Evolutionary conservation across 2,113 vertebrate species (phyloP), one percentile per base, ranked within the genome.

Genomic region (Redunca redunca): DNA sequence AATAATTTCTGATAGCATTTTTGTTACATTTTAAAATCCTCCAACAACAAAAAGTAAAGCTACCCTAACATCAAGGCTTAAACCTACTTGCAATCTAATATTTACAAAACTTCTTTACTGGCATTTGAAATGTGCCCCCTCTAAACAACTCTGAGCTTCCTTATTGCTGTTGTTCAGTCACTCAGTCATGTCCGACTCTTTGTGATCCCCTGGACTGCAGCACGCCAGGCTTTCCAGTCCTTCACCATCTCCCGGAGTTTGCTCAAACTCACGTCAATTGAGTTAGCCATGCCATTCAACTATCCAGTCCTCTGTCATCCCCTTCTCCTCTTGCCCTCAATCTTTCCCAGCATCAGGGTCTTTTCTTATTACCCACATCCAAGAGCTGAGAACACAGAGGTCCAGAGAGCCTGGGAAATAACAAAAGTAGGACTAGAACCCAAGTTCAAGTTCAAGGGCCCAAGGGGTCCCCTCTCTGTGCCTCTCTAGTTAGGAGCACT

Each of bases 1-100:
- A 57, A 46, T 43, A 77, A 87, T 90, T 92, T 83, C 36, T 71
- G 25, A 36, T 12, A 81, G 19, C 48, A 85, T 88, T 96, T 98
- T 33, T 96, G 43, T 95, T 36, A 86, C 48, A 83, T 53, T 91
- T 87, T 92, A 88, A 90, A 62, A 53, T 87, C 52, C 15, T 77
- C 46, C 12, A 83, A 87, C 19, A 95, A 58, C 5, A 85, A 64
- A 74, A 33, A 17, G 8, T 6, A 26, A 57, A 91, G 28, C 53
- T 60, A 52, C 7, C 15, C 6, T 30, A 53, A 58, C 15, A 46
- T 74, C n/a, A 92, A 85, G 10, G 7, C 55, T 92, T 90, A 57
- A n/a, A 33, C 36, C 52, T 80, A 43, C 2, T 6, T n/a, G 26
- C n/a, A 30, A 62, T 53, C 74, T 28, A 19, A 26, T 17, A 3